phyloP scores from a whole-genome alignment of 1,140 invertebrate genomes.

The Teleogryllus occipitalis region DNA sequence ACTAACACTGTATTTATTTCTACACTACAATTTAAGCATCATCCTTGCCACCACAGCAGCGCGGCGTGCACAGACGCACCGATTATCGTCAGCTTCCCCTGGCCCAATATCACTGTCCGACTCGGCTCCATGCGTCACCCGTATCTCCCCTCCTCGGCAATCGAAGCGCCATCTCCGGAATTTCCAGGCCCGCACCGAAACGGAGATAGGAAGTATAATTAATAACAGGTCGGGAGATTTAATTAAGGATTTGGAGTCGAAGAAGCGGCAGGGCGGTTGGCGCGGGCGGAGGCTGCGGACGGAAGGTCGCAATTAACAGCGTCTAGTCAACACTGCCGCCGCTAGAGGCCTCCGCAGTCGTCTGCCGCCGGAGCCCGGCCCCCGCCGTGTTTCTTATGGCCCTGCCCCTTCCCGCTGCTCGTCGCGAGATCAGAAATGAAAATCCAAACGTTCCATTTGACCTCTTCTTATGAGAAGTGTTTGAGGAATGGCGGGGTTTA shows the following conservation, averaged over 20 bases:
- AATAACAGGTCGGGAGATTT: constrained; percentile 1
- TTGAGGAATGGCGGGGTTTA: not conserved
- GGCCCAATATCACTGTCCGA: no score
- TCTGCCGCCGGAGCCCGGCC: not conserved
- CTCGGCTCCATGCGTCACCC: no score
- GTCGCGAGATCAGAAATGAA: not conserved
- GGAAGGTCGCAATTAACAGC: not conserved
- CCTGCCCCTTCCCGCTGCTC: not conserved
- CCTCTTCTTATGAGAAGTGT: not conserved
- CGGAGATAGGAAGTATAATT: constrained; percentile 4
- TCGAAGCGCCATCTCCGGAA: not conserved
- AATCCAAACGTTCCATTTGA: not conserved
- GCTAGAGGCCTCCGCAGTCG: not conserved
- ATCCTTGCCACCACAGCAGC: no score
- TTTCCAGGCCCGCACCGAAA: not conserved
- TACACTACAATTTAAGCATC: no score
- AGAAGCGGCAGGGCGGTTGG: not conserved
- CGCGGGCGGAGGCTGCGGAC: not conserved
- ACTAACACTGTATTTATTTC: no score
- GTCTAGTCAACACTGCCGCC: not conserved
- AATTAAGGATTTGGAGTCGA: not conserved
- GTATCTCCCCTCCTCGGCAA: not conserved
- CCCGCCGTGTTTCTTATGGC: not conserved
- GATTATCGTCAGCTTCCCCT: no score
- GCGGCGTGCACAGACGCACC: no score